Conservation (phyloP, 2,797 vertebrate species). For the Capromys pilorides region DNA sequence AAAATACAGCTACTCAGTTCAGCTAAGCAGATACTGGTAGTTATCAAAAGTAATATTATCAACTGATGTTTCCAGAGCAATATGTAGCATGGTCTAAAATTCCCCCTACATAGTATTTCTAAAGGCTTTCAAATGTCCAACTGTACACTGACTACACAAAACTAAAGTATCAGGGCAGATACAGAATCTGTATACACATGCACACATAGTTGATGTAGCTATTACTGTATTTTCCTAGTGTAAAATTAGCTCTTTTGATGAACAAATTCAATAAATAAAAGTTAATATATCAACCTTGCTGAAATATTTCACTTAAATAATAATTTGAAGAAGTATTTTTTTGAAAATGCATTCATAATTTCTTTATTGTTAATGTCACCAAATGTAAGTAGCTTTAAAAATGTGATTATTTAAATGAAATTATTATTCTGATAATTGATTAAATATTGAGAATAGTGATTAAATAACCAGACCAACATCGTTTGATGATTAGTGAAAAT, state of each 20-base stretch:
- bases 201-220: neutral
- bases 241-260: neutral
- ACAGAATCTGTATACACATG: neutral
- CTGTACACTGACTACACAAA: neutral
- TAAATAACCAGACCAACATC: neutral
- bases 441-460: neutral
- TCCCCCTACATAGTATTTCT: neutral
- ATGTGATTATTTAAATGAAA: neutral
- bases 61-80: neutral
- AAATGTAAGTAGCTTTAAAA: neutral
- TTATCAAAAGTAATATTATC: neutral
- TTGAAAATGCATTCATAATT: neutral
- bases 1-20: neutral
- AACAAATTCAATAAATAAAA: neutral
- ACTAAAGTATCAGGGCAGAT: neutral
- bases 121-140: neutral
- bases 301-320: neutral
- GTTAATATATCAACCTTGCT: neutral
- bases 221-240: neutral
- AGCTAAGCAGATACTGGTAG: neutral
- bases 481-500: neutral
- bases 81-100: neutral
- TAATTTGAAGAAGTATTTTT: neutral
- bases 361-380: neutral
- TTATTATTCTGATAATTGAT: neutral